These are phyloP conservation scores for Aelia acuminata DNA, from an alignment of 2,888 invertebrate species.

Conservation along the genomic window DNA sequence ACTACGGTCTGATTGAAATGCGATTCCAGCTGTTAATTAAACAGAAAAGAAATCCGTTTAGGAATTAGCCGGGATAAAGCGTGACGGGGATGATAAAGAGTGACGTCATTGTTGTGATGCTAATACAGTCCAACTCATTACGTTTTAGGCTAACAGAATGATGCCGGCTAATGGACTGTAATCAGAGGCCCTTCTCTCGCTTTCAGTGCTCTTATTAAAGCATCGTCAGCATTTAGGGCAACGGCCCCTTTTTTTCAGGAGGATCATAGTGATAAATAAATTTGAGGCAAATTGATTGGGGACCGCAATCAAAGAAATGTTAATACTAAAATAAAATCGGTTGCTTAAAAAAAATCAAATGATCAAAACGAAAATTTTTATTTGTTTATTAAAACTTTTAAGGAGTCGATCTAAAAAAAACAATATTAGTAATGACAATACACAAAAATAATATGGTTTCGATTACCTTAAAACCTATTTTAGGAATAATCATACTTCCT, in stretches of 20 bases:
- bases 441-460: too few relatives aligned
- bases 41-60: slow-evolving; percentile 21
- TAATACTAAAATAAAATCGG: too few relatives aligned
- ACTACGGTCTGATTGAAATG: neutral
- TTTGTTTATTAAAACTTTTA: too few relatives aligned
- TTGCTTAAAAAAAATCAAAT: too few relatives aligned
- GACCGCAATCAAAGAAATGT: neutral
- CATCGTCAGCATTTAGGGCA: slow-evolving; percentile 11
- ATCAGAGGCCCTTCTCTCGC: slow-evolving; percentile 36
- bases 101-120: neutral
- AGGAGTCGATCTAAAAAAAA: too few relatives aligned
- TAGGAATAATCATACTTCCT: too few relatives aligned
- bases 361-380: too few relatives aligned
- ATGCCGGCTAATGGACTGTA: slow-evolving; percentile 37
- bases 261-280: neutral
- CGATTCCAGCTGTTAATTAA: neutral
- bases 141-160: slow-evolving; percentile 45
- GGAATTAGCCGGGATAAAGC: slow-evolving; percentile 33
- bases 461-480: too few relatives aligned
- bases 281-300: neutral
- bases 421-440: too few relatives aligned
- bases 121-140: slow-evolving; percentile 42
- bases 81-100: slow-evolving; percentile 14
- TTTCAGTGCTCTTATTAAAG: slow-evolving; percentile 31
- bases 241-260: neutral